Conservation (phyloP, 2,888 invertebrate genomes). For the Erebia aethiops region DNA sequence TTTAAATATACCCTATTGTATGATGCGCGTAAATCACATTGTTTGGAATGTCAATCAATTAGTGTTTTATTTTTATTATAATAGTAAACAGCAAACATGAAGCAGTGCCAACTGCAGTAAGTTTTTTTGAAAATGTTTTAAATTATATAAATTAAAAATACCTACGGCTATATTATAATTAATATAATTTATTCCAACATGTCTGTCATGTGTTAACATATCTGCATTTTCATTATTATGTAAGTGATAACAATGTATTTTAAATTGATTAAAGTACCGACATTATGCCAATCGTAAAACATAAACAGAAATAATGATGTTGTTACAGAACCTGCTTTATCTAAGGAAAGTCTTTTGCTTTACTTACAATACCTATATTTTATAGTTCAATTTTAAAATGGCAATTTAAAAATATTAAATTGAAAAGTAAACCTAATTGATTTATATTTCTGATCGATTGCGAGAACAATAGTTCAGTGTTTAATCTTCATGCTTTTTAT, state of each 20-base stretch:
- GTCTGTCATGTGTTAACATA: slow-evolving; percentile 13
- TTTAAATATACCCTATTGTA: too few species aligned
- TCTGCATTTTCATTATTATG: background rate
- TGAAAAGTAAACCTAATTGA: slow-evolving; percentile 7
- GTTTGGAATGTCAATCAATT: too few species aligned
- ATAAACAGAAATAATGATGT: background rate
- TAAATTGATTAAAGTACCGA: too few species aligned
- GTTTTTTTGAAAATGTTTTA: too few species aligned
- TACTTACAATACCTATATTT: background rate
- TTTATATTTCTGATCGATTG: background rate
- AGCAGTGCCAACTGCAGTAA: too few species aligned
- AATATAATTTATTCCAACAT: background rate
- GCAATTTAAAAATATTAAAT: slow-evolving; percentile 4
- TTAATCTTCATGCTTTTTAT: background rate
- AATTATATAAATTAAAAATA: background rate
- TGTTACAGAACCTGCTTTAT: slow-evolving; percentile 12
- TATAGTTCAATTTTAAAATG: background rate
- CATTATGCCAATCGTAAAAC: background rate
- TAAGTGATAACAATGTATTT: background rate
- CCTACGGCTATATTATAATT: background rate
- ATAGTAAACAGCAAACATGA: too few species aligned
- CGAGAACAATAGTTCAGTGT: slow-evolving; percentile 4
- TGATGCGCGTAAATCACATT: too few species aligned
- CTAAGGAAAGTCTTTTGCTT: slow-evolving; percentile 18
- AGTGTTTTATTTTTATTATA: too few species aligned